Conservation (phyloP, 2,797 vertebrate genomes). For the Hephaestus fuliginosus region DNA sequence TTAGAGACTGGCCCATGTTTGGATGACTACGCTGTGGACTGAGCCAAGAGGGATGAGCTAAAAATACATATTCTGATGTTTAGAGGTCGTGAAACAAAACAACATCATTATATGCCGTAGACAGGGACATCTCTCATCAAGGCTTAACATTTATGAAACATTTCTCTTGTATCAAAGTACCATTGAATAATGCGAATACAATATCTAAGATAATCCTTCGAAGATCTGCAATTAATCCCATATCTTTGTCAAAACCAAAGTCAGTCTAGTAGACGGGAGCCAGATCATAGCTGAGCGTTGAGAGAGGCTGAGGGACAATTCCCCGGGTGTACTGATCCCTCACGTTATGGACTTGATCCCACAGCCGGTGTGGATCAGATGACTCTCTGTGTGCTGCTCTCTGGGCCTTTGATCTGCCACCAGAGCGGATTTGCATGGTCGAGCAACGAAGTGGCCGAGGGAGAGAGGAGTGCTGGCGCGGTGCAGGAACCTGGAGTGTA, state of each 20-base stretch:
- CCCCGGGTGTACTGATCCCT: conserved; percentile 70
- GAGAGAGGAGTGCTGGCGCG: conserved; percentile 45
- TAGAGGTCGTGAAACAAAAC: conserved; percentile 53
- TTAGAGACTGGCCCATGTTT: conserved; percentile 49
- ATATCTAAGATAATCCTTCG: conserved; percentile 39
- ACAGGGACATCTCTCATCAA: conserved; percentile 25
- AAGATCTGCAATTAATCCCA: conserved; percentile 52
- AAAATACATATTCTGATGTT: conserved; percentile 65
- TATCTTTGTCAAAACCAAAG: conserved; percentile 44
- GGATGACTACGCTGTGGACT: conserved; percentile 58
- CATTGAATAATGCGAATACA: conserved; percentile 46
- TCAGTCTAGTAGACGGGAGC: conserved; percentile 34
- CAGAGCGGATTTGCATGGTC: conserved; percentile 70
- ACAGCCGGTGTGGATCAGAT: conserved; percentile 81
- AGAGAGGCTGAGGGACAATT: conserved; percentile 66
- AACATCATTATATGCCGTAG: conserved; percentile 39
- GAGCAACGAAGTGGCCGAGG: conserved; percentile 64
- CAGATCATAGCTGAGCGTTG: conserved; percentile 48
- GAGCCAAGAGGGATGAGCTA: conserved; percentile 61
- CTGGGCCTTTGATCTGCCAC: conserved; percentile 78
- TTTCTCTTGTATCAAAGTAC: conserved; percentile 41
- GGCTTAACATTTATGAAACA: conserved; percentile 41
- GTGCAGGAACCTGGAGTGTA: conserved; percentile 33
- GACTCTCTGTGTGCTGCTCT: conserved; percentile 69
- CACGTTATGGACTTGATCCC: conserved; percentile 75